Conservation (phyloP, 2,888 invertebrate species). For the Plagiodera versicolora region DNA sequence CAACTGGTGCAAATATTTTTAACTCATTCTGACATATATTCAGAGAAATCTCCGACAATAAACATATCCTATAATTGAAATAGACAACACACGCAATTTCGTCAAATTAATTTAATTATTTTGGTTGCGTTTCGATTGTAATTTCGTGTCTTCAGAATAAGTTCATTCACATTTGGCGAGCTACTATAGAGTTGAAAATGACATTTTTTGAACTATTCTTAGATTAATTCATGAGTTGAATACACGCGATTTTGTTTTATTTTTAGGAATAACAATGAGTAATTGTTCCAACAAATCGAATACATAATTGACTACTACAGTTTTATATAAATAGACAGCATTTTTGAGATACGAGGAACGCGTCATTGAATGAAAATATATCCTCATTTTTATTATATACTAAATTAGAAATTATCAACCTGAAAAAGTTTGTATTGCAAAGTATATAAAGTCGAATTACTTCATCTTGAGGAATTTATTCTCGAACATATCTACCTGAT, state of each 20-base stretch:
- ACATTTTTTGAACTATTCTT: slow-evolving; percentile 2
- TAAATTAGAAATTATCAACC: no score
- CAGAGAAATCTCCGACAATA: background rate
- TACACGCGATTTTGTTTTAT: background rate
- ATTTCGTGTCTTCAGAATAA: background rate
- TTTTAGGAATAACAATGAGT: background rate
- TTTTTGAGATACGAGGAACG: background rate
- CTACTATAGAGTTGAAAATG: background rate
- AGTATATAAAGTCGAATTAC: no score
- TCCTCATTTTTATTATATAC: no score
- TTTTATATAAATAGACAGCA: slow-evolving; percentile 6
- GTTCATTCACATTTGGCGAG: slow-evolving; percentile 14
- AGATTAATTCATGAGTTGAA: slow-evolving; percentile 10
- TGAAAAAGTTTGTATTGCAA: no score
- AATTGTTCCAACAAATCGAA: background rate
- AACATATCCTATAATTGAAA: background rate
- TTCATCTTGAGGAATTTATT: no score
- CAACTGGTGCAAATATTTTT: slow-evolving; percentile 6
- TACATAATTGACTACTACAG: background rate
- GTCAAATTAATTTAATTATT: slow-evolving; percentile 1
- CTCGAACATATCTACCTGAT: background rate
- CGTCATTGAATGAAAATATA: no score
- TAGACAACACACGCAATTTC: slow-evolving; percentile 5
- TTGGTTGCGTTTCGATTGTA: background rate
- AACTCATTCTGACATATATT: background rate